A percentile compares a stretch with the other conserved stretches of the same genome.
These are phyloP conservation scores for Capreolus pygargus DNA, from an alignment of 2,113 vertebrate species.

Conservation along the genomic window DNA sequence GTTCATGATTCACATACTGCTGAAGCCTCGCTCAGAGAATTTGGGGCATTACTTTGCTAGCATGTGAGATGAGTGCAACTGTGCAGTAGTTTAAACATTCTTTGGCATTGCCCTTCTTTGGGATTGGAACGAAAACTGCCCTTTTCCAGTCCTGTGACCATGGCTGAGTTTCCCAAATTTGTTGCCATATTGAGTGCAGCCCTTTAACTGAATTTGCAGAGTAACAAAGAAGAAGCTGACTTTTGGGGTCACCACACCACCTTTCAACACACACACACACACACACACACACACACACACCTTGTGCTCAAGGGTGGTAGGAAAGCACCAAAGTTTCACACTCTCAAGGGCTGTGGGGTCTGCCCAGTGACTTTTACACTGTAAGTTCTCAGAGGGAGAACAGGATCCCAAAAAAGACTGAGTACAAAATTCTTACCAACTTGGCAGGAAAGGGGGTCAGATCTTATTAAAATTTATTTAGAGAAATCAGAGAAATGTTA, in stretches of 20 bases:
- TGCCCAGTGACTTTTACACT: background rate
- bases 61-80: background rate
- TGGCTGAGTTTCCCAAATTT: background rate
- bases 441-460: background rate
- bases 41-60: background rate
- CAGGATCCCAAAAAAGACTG: background rate
- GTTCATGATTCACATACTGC: background rate
- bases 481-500: background rate
- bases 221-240: background rate
- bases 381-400: background rate
- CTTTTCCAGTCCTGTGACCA: background rate
- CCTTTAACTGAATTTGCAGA: background rate
- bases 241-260: fast-evolving
- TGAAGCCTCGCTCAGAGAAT: background rate
- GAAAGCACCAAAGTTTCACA: background rate
- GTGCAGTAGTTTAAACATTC: background rate
- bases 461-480: background rate
- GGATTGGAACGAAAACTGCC: background rate
- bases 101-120: background rate
- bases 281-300: background rate
- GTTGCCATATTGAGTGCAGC: background rate
- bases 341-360: background rate
- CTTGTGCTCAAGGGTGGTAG: background rate
- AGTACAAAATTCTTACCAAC: background rate
- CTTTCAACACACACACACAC: background rate